Evolutionary conservation across 64 coral and sea anemone species (phyloP).

Genomic region (Trachythela sp.): DNA sequence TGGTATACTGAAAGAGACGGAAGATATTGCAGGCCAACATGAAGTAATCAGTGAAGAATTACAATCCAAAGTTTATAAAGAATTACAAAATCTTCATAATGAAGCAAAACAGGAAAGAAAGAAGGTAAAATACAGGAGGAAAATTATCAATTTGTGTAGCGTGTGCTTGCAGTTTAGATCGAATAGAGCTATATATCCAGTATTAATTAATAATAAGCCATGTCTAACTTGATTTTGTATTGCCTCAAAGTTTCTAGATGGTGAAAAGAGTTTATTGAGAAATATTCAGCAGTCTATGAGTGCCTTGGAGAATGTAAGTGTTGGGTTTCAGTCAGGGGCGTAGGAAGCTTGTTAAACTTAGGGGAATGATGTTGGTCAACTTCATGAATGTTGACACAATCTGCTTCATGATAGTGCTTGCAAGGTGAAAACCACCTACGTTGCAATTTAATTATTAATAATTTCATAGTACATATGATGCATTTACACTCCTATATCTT

Average conservation of each 20-base stretch:
- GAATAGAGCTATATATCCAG: too few species aligned
- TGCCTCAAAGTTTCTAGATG: neutral
- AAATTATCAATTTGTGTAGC: neutral
- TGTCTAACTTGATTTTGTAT: neutral
- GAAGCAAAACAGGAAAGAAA: slow-evolving; percentile 83
- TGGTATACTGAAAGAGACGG: slow-evolving; percentile 92
- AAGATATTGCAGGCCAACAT: slow-evolving; percentile 92
- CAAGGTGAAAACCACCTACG: too few species aligned
- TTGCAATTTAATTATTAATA: too few species aligned
- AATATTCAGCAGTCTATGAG: slow-evolving; percentile 70
- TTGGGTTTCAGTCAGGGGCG: neutral
- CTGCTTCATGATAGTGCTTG: too few species aligned
- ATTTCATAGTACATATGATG: too few species aligned
- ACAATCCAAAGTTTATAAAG: slow-evolving; percentile 68
- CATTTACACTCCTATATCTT: too few species aligned
- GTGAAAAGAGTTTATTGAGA: neutral
- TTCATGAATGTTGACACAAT: too few species aligned
- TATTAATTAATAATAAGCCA: neutral
- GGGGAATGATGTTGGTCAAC: neutral
- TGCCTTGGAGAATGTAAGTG: slow-evolving; percentile 65
- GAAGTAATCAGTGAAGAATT: slow-evolving; percentile 86
- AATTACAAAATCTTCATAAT: slow-evolving; percentile 59
- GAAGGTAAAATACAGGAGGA: slow-evolving; percentile 87
- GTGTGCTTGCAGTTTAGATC: neutral
- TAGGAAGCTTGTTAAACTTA: neutral